Evolutionary conservation across 2,797 vertebrate species (phyloP).

Genomic region (Champsocephalus esox): DNA sequence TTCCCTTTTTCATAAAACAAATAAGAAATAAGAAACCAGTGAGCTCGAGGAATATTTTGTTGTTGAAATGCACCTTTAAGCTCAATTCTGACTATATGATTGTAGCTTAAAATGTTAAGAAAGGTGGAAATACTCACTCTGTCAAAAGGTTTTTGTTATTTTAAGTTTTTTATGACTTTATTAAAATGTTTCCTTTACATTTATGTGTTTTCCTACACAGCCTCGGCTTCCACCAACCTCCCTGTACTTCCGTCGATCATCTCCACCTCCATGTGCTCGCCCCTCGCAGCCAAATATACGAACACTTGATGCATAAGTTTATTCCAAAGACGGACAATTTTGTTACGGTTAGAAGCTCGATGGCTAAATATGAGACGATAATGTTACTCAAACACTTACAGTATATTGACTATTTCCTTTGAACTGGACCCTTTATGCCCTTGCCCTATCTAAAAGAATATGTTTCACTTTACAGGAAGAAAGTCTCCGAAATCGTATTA

Average conservation of each 20-base stretch:
- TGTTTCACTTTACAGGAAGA: conserved; percentile 52
- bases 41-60: too few relatives aligned
- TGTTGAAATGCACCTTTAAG: background rate
- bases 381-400: too few relatives aligned
- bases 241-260: conserved; percentile 74
- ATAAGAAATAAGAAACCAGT: too few relatives aligned
- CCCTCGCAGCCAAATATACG: conserved; percentile 59
- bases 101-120: background rate
- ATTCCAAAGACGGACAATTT: conserved; percentile 28
- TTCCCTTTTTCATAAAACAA: too few relatives aligned
- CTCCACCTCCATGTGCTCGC: conserved; percentile 81
- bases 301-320: conserved; percentile 52
- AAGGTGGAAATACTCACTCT: background rate
- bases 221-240: conserved; percentile 76
- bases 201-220: conserved; percentile 49
- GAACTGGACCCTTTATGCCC: background rate
- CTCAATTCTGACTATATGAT: background rate
- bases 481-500: conserved; percentile 10
- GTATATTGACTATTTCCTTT: background rate
- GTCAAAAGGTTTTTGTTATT: background rate
- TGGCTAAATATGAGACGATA: too few relatives aligned
- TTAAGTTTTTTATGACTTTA: background rate
- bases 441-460: background rate
- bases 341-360: conserved; percentile 60
- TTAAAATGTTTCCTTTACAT: background rate